phyloP scores from a whole-genome alignment of 2,113 vertebrate genomes.

The Vireo altiloquus region DNA sequence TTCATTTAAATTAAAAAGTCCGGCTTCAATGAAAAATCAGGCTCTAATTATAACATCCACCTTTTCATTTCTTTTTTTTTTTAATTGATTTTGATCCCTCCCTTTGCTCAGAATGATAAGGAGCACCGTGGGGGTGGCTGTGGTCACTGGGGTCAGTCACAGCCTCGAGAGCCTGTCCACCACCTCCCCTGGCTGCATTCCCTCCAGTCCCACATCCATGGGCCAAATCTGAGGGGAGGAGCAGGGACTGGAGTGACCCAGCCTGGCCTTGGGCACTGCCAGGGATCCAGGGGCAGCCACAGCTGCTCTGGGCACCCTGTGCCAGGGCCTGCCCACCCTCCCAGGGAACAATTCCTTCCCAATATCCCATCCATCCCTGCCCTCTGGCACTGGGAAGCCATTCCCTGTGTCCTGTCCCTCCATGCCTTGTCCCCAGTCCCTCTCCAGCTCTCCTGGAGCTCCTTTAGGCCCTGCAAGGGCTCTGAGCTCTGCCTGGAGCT shows the following conservation, averaged over 20 bases:
- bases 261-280: background rate
- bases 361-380: background rate
- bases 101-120: background rate
- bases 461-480: no score
- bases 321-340: background rate
- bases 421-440: background rate
- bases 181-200: rapidly evolving
- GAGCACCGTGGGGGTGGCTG: rapidly evolving
- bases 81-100: background rate
- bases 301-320: background rate
- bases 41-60: constrained; percentile 2
- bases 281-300: background rate
- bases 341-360: background rate
- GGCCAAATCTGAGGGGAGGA: background rate
- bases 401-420: background rate
- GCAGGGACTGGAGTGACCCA: background rate
- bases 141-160: background rate
- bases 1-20: background rate
- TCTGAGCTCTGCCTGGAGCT: no score
- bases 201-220: background rate
- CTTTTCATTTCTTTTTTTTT: background rate
- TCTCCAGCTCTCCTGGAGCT: no score
- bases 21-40: background rate
- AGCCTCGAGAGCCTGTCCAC: background rate
- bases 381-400: background rate